Base-by-base conservation (phyloP, 2,113 vertebrate genomes). In the Neogobius melanostomus region DNA sequence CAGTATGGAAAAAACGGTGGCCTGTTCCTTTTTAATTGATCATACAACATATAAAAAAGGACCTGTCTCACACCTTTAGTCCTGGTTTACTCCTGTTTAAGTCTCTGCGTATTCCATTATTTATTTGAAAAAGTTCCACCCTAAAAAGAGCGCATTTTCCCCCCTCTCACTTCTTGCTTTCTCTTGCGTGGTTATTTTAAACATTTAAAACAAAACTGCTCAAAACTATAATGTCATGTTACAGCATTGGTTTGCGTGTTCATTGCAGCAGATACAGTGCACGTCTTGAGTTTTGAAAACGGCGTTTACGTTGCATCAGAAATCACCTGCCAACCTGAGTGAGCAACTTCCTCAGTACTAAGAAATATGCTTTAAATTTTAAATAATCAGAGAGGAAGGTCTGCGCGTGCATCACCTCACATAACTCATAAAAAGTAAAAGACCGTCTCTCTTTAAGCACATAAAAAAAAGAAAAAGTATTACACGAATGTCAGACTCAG, bases 241-340 rank as follows among this genome's bases (percentile, higher is more conserved):
- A 47, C n/a, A 64, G 59, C 17, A 42, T 60, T 49, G 17, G 51
- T 72, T 66, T 62, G 28, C 63, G 59, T 51, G 50, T 73, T 76
- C 56, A 47, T 63, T 59, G 66, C 61, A 51, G 12, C 45, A 66
- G 65, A 60, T 61, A 56, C 6, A 16, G 66, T 50, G 21, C 70
- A 17, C 44, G 62, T 69, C 17, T 36, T 44, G 42, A 52, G 51
- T 67, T 8, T 48, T 64, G 11, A 28, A 52, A 61, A 69, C 8
- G 42, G 43, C 66, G 56, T 68, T 28, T 45, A 50, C 5, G n/a
- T 69, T 79, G 76, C 56, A 45, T 70, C 67, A 68, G 57, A 75
- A 67, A 64, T 48, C 57, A 52, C 16, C 63, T 17, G 28, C 45
- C 57, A 48, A 28, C 11, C 65, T 11, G n/a, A 63, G 60, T 43